Percentiles rank a stretch among this genome's conserved stretches.
Conservation (phyloP, 1,140 invertebrate genomes). For the Calliphora vicina region DNA sequence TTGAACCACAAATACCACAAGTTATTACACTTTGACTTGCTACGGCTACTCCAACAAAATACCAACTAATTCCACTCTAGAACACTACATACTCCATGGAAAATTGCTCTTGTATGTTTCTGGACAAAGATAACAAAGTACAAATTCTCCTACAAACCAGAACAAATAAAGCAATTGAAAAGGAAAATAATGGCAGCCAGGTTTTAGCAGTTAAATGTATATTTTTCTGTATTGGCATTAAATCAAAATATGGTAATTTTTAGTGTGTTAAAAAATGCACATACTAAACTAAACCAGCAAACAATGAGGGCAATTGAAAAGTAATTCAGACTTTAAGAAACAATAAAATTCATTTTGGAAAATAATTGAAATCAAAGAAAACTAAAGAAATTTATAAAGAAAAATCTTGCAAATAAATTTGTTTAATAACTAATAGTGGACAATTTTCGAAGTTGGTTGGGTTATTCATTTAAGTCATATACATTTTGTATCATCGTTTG, state of each 20-base stretch:
- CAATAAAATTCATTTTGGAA: too few relatives aligned
- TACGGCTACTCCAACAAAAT: not conserved
- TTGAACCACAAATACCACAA: not conserved
- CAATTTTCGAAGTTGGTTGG: not conserved
- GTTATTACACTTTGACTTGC: not conserved
- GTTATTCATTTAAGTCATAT: not conserved
- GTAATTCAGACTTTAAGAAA: not conserved
- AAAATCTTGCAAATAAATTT: too few relatives aligned
- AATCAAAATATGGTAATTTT: constrained; percentile 17
- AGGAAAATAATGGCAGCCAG: not conserved
- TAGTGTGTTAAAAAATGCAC: not conserved
- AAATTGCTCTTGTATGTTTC: not conserved
- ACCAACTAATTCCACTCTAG: not conserved
- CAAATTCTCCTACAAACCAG: not conserved
- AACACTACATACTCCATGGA: not conserved
- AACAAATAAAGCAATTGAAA: not conserved
- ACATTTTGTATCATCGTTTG: not conserved
- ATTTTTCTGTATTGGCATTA: not conserved
- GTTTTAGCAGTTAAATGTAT: constrained; percentile 5
- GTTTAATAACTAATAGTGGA: too few relatives aligned
- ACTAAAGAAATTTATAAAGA: too few relatives aligned
- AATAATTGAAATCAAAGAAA: too few relatives aligned
- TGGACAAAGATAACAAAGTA: not conserved
- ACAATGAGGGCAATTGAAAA: not conserved
- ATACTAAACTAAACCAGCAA: not conserved